Percentiles rank a stretch among this genome's conserved stretches.
phyloP scores from a whole-genome alignment of 2,113 vertebrate species.

The Romanogobio albipinnatus region DNA sequence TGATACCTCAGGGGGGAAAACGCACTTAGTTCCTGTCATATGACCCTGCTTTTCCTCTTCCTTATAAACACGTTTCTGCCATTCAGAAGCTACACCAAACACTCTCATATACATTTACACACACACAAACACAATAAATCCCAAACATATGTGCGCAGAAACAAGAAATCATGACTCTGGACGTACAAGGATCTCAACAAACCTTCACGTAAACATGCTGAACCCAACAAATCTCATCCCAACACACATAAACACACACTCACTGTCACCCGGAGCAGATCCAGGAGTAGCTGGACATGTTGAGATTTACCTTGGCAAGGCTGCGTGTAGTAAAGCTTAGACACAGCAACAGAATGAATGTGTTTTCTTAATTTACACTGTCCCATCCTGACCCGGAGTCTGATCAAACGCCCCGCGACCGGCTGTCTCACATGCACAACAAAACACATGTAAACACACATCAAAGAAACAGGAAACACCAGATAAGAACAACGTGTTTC shows the following conservation, averaged over 20 bases:
- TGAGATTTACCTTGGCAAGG: neutral
- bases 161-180: conserved; percentile 29
- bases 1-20: neutral
- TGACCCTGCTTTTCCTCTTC: neutral
- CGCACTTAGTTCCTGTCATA: neutral
- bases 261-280: neutral
- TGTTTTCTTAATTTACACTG: conserved; percentile 63
- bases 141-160: conserved; percentile 37
- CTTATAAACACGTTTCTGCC: neutral
- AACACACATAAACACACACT: conserved; percentile 11
- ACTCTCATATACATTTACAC: conserved; percentile 17
- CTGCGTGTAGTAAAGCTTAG: neutral
- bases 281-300: neutral
- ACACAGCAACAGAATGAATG: conserved; percentile 53
- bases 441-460: neutral
- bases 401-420: no score
- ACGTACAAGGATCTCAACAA: conserved; percentile 15
- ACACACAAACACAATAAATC: conserved; percentile 33
- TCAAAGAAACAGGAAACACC: neutral
- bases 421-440: no score
- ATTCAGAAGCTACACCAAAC: conserved; percentile 35
- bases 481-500: neutral
- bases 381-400: conserved; percentile 20
- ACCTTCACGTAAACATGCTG: conserved; percentile 30
- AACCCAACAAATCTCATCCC: neutral